phyloP scores from a whole-genome alignment of 2,888 invertebrate species.

The Leptinotarsa peninsularis region DNA sequence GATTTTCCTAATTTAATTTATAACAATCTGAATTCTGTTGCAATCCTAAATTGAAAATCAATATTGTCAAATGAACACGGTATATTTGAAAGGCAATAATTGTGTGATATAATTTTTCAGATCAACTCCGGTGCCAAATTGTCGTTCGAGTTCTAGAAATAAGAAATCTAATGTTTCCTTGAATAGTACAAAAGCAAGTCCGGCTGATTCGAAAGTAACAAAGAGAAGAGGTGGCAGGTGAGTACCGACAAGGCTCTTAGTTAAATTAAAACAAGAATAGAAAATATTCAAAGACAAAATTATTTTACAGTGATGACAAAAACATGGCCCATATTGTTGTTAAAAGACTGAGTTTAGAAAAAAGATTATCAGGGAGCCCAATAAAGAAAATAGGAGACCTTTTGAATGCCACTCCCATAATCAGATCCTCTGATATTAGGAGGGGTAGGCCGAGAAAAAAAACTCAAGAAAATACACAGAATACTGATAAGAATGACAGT shows the following conservation, averaged over 20 bases:
- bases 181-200: slow-evolving; percentile 15
- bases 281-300: not conserved
- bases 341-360: slow-evolving; percentile 31
- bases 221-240: slow-evolving; percentile 35
- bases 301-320: slow-evolving; percentile 22
- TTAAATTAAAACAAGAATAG: too few species aligned
- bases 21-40: too few species aligned
- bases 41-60: too few species aligned
- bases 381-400: slow-evolving; percentile 23
- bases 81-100: not conserved
- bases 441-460: slow-evolving; percentile 8
- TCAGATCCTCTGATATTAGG: slow-evolving; percentile 20
- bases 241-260: slow-evolving; percentile 8
- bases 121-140: slow-evolving; percentile 33
- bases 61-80: too few species aligned
- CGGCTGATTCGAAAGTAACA: slow-evolving; percentile 27
- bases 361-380: slow-evolving; percentile 22
- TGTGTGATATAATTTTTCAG: slow-evolving; percentile 24
- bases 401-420: slow-evolving; percentile 27
- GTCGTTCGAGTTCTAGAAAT: slow-evolving; percentile 19
- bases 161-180: slow-evolving; percentile 17
- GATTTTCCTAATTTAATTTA: too few species aligned
- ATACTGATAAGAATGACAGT: not conserved
- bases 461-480: not conserved
- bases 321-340: slow-evolving; percentile 33